Conservation (phyloP, 2,888 invertebrate species). For the Diaprepes abbreviatus region DNA sequence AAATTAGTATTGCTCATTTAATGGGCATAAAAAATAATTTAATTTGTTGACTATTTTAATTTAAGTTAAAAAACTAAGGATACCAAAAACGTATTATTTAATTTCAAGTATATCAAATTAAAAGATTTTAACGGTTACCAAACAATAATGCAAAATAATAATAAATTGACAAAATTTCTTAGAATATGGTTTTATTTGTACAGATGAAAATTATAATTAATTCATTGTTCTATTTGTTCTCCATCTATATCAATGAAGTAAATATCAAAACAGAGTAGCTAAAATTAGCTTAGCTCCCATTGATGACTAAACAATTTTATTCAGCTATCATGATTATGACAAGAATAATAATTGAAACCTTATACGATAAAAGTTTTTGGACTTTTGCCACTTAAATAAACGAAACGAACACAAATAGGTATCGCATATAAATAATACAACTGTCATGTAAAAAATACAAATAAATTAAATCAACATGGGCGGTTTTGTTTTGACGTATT, state of each 20-base stretch:
- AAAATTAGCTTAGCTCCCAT: background rate
- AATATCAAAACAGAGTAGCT: background rate
- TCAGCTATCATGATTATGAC: constrained; percentile 16
- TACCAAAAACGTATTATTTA: no score
- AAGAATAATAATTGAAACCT: constrained; percentile 39
- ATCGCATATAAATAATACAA: constrained; percentile 23
- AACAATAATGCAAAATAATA: no score
- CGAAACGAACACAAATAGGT: constrained; percentile 13
- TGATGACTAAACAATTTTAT: constrained; percentile 4
- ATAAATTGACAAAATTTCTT: no score
- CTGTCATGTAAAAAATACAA: constrained; percentile 32
- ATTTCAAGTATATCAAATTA: no score
- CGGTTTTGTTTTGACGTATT: constrained; percentile 14
- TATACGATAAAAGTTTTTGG: constrained; percentile 42
- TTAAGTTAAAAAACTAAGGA: no score
- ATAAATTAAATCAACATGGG: constrained; percentile 18
- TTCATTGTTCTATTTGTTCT: background rate
- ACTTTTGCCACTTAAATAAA: constrained; percentile 37
- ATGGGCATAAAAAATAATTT: no score
- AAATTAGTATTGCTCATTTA: no score
- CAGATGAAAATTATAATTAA: no score
- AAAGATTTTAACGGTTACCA: no score
- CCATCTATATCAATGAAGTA: background rate
- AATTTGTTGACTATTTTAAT: no score
- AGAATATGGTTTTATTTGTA: no score